These are phyloP conservation scores for Formica selysi DNA, from an alignment of 1,140 invertebrate genomes.

Conservation along the genomic window DNA sequence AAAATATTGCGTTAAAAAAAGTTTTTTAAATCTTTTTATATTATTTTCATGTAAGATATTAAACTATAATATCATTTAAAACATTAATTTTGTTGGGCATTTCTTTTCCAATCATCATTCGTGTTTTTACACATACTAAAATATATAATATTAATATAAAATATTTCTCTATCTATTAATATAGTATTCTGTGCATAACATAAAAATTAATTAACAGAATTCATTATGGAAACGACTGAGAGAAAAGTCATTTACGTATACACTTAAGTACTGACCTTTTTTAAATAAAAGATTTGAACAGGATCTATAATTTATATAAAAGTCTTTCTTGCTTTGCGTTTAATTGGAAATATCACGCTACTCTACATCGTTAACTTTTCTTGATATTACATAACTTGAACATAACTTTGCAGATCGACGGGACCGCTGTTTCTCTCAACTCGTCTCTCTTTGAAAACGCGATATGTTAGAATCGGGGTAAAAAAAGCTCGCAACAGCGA, in stretches of 20 bases:
- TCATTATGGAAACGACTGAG: neutral
- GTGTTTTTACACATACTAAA: too few species aligned
- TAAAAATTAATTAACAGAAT: neutral
- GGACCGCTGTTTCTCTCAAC: neutral
- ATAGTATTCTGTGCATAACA: neutral
- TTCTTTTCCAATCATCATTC: too few species aligned
- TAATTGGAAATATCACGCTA: slow-evolving; percentile 6
- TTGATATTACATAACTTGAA: neutral
- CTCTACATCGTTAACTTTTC: slow-evolving; percentile 10
- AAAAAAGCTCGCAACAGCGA: neutral
- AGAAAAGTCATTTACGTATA: neutral
- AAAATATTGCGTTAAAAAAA: neutral
- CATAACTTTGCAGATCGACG: neutral
- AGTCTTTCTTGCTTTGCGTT: neutral
- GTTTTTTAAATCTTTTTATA: neutral
- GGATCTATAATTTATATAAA: neutral
- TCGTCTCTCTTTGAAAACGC: slow-evolving; percentile 5
- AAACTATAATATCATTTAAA: too few species aligned
- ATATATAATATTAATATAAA: too few species aligned
- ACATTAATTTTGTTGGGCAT: too few species aligned
- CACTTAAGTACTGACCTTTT: neutral
- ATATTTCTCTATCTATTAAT: too few species aligned
- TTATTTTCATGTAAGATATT: neutral
- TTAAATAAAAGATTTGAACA: neutral
- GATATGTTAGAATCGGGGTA: neutral